A percentile compares a stretch with the other conserved stretches of the same genome.
phyloP scores from a whole-genome alignment of 2,797 vertebrate species.

The Heliangelus exortis region DNA sequence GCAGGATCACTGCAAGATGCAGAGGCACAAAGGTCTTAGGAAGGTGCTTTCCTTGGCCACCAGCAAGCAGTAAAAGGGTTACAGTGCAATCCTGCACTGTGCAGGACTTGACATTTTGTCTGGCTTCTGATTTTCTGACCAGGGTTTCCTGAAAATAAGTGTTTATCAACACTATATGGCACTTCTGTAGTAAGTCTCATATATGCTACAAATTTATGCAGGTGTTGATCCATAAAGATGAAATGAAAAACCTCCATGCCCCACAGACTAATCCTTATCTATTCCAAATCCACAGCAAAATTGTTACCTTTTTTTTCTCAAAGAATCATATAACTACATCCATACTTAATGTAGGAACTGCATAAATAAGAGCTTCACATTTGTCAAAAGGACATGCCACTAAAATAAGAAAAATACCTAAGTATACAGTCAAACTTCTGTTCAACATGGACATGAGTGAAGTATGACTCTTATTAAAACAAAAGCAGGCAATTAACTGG shows the following conservation, averaged over 20 bases:
- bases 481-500: neutral
- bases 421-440: neutral
- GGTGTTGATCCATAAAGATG: neutral
- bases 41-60: neutral
- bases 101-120: neutral
- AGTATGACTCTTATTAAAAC: neutral
- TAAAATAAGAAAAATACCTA: neutral
- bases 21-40: accelerated
- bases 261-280: neutral
- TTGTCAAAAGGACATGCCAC: neutral
- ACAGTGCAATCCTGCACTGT: neutral
- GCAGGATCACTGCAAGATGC: neutral
- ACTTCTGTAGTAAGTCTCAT: neutral
- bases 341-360: neutral
- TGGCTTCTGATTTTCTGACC: neutral
- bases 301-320: neutral
- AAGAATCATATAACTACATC: neutral
- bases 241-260: neutral
- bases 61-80: neutral
- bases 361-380: neutral
- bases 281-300: neutral
- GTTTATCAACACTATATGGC: accelerated
- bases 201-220: neutral
- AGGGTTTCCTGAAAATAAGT: neutral
- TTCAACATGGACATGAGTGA: neutral